Conservation (phyloP, 2,888 invertebrate species). For the Hydriomena furcata region DNA sequence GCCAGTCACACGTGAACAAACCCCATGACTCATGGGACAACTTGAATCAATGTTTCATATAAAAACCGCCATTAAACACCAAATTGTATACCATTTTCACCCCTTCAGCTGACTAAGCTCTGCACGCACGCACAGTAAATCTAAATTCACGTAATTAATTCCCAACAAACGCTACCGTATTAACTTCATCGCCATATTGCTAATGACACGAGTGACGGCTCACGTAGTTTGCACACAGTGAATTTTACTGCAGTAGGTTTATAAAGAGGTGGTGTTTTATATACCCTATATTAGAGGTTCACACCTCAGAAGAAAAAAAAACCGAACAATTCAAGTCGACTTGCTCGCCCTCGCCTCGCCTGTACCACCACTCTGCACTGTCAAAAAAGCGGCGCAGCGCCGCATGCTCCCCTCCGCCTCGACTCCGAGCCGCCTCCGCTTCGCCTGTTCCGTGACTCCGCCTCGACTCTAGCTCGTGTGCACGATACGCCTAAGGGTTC, state of each 20-base stretch:
- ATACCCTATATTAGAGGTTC: too few relatives aligned
- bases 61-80: neutral
- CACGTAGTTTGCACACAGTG: conserved; percentile 25
- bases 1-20: neutral
- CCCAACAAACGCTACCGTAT: conserved; percentile 33
- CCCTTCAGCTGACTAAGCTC: conserved; percentile 22
- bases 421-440: too few relatives aligned
- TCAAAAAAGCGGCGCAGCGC: too few relatives aligned
- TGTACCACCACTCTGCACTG: too few relatives aligned
- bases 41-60: neutral
- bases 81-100: conserved; percentile 13
- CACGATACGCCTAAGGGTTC: too few relatives aligned
- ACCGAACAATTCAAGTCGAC: too few relatives aligned
- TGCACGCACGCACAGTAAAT: conserved; percentile 33
- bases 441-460: too few relatives aligned
- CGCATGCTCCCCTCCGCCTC: too few relatives aligned
- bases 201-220: conserved; percentile 40
- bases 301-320: too few relatives aligned
- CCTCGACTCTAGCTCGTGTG: too few relatives aligned
- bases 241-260: neutral
- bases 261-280: too few relatives aligned
- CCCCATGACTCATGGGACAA: neutral
- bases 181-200: conserved; percentile 40
- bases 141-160: conserved; percentile 38
- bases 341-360: too few relatives aligned